Percentiles rank a stretch among this genome's conserved stretches.
Evolutionary conservation across 2,888 invertebrate species (phyloP).

Genomic region (Julus scandinavius): DNA sequence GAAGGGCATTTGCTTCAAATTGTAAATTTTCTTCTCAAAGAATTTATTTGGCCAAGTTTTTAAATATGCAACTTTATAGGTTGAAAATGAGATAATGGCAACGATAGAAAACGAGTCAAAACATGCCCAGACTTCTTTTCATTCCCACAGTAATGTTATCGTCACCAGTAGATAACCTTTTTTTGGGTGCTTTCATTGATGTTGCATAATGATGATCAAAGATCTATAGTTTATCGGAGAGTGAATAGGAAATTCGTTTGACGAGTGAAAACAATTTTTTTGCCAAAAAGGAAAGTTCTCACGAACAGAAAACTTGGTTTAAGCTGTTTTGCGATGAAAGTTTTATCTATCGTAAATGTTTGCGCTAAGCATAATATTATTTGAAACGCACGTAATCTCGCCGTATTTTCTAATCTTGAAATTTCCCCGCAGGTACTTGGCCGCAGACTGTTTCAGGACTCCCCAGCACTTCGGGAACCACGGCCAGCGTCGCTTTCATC

Average conservation of each 20-base stretch:
- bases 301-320: not conserved
- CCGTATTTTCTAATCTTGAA: not conserved
- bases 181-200: not conserved
- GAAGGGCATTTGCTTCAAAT: too few relatives aligned
- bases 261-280: not conserved
- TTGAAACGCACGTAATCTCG: not conserved
- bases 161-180: not conserved
- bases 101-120: not conserved
- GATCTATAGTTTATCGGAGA: not conserved
- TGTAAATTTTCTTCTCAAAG: too few relatives aligned
- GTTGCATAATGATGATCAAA: not conserved
- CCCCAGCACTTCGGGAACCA: constrained; percentile 97
- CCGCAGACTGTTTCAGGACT: constrained; percentile 94
- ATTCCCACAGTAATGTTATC: too few relatives aligned
- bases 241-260: not conserved
- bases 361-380: not conserved
- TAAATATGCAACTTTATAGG: too few relatives aligned
- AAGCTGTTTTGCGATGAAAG: not conserved
- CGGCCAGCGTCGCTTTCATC: constrained; percentile 95
- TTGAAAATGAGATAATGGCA: too few relatives aligned
- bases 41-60: too few relatives aligned
- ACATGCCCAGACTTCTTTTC: not conserved
- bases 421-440: constrained; percentile 81
- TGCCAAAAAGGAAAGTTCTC: not conserved
- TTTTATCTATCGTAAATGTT: not conserved